Evolutionary conservation across 2,797 vertebrate genomes (phyloP).

Genomic region (Clarias platycephalus): DNA sequence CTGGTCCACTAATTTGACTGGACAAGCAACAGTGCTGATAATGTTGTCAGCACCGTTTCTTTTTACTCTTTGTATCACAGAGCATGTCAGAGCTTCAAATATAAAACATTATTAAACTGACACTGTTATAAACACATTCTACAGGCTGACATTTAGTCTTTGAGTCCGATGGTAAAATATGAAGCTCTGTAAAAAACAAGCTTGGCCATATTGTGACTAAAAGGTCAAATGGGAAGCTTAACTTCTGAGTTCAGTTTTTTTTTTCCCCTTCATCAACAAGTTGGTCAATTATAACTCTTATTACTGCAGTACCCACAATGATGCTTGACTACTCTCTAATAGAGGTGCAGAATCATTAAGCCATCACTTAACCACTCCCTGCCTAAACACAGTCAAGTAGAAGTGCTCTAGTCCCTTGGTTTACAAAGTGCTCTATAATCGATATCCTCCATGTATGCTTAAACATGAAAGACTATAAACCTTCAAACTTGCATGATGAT

Average conservation of each 20-base stretch:
- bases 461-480: not conserved
- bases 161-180: too few species aligned
- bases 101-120: not conserved
- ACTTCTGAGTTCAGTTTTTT: not conserved
- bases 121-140: too few species aligned
- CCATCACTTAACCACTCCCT: not conserved
- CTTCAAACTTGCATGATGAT: not conserved
- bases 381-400: not conserved
- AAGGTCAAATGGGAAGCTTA: not conserved
- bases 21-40: not conserved
- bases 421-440: not conserved
- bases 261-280: not conserved
- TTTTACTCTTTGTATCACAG: not conserved
- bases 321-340: not conserved
- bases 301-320: not conserved
- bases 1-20: not conserved
- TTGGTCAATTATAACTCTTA: not conserved
- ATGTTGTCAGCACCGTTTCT: too few species aligned
- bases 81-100: not conserved
- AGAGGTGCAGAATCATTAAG: not conserved
- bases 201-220: not conserved
- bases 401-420: not conserved
- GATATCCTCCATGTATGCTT: not conserved
- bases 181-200: not conserved
- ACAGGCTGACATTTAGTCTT: not conserved